Evolutionary conservation across 2,113 vertebrate genomes (phyloP).

Genomic region (Mirza zaza): DNA sequence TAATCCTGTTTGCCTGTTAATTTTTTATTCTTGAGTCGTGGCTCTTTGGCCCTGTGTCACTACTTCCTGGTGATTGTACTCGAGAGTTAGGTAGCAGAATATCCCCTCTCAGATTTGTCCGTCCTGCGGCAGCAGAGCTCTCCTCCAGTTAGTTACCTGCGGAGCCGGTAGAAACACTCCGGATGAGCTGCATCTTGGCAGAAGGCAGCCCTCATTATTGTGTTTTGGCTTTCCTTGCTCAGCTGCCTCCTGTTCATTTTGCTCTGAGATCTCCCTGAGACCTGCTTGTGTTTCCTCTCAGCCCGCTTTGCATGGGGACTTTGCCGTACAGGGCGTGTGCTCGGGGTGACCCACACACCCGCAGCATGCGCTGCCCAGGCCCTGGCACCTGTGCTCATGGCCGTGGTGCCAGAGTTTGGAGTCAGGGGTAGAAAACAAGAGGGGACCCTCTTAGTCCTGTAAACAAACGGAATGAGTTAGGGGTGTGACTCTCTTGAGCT

Average conservation of each 20-base stretch:
- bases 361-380: neutral
- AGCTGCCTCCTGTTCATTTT: neutral
- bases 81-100: rapidly evolving
- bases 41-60: no score
- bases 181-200: rapidly evolving
- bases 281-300: rapidly evolving
- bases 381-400: rapidly evolving
- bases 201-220: rapidly evolving
- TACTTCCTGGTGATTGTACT: no score
- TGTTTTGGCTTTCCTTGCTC: no score
- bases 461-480: rapidly evolving
- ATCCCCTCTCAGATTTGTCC: neutral
- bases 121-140: rapidly evolving
- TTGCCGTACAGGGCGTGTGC: rapidly evolving
- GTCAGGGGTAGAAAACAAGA: no score
- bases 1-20: neutral
- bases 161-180: neutral
- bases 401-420: rapidly evolving
- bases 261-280: neutral
- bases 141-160: no score
- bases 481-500: neutral
- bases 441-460: neutral
- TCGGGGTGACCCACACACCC: rapidly evolving
- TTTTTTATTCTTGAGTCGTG: no score
- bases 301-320: neutral